A percentile compares a stretch with the other conserved stretches of the same genome.
phyloP scores from a whole-genome alignment of 2,113 vertebrate genomes.

The Tachycineta bicolor region DNA sequence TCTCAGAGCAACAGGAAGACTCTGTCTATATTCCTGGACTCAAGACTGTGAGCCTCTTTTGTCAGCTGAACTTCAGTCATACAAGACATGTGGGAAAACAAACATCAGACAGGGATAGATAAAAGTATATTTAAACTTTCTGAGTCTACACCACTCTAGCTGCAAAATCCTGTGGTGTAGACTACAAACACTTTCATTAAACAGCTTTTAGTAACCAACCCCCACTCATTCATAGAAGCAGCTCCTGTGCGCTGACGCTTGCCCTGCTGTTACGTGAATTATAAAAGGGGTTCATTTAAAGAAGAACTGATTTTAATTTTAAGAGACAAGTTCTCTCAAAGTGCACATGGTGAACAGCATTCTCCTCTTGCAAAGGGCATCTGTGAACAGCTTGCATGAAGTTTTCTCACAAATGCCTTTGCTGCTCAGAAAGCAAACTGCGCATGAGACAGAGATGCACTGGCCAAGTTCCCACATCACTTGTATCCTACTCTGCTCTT shows the following conservation, averaged over 20 bases:
- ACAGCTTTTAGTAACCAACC: neutral
- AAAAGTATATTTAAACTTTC: neutral
- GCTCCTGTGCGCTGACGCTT: fast-evolving
- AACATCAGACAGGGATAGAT: fast-evolving
- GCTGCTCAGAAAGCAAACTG: neutral
- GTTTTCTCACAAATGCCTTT: neutral
- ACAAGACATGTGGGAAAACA: neutral
- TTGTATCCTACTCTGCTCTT: neutral
- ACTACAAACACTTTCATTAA: neutral
- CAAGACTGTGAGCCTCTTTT: neutral
- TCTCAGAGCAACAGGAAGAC: neutral
- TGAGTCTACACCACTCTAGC: neutral
- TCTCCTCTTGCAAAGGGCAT: neutral
- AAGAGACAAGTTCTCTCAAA: neutral
- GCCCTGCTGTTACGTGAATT: neutral
- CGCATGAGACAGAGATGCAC: fast-evolving
- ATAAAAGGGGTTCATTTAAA: neutral
- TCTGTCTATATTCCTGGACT: neutral
- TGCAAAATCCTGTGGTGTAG: neutral
- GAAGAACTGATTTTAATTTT: neutral
- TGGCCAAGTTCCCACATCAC: neutral
- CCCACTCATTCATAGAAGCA: neutral
- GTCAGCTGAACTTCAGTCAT: neutral
- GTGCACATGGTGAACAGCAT: neutral
- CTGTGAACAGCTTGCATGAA: neutral